Evolutionary conservation across 2,888 invertebrate genomes (phyloP).

Genomic region (Mimachlamys varia): DNA sequence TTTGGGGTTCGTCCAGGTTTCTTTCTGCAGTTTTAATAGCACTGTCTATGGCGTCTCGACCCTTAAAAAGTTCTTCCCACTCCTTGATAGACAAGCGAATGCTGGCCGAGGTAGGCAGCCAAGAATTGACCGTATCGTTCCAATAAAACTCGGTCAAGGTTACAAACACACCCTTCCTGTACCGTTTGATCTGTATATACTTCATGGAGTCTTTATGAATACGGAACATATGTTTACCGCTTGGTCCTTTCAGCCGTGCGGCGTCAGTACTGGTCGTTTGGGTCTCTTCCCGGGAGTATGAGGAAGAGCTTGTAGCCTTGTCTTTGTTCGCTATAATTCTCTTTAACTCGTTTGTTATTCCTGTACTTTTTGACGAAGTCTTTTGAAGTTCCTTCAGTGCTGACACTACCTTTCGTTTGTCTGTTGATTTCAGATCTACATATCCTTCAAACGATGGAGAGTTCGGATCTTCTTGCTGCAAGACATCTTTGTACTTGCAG

Average conservation of each 20-base stretch:
- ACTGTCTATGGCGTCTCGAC: neutral
- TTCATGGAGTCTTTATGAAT: conserved; percentile 3
- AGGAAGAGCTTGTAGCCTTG: neutral
- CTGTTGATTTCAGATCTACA: neutral
- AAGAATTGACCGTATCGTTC: neutral
- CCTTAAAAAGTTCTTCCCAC: neutral
- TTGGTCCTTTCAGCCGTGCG: neutral
- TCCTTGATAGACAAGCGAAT: neutral
- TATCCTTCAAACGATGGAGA: neutral
- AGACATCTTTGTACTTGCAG: neutral
- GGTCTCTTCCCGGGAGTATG: neutral
- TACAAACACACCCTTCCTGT: neutral
- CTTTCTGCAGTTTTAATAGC: neutral
- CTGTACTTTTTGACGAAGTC: neutral
- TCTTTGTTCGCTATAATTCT: neutral
- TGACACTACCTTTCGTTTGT: neutral
- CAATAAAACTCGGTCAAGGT: neutral
- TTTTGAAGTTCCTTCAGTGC: neutral
- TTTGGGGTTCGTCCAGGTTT: neutral
- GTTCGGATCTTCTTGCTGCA: neutral
- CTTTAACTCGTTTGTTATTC: neutral
- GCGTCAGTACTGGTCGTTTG: neutral
- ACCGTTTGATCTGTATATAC: neutral
- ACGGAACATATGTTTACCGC: conserved; percentile 2
- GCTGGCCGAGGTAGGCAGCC: neutral